A percentile compares a stretch with the other conserved stretches of the same genome.
phyloP scores from a whole-genome alignment of 2,888 invertebrate species.

The Synergus japonicus region DNA sequence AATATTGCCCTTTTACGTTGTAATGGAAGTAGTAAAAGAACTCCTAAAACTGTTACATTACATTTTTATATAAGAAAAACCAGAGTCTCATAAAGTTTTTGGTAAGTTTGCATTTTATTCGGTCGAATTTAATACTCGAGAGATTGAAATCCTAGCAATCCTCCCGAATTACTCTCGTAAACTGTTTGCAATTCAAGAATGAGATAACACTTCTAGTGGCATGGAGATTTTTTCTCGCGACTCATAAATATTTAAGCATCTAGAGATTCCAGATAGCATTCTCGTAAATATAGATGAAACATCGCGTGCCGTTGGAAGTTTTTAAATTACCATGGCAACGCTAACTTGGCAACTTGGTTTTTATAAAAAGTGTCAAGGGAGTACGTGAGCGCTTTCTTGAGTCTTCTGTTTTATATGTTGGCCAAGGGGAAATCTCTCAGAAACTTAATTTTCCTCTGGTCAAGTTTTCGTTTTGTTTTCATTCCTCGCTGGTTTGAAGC shows the following conservation, averaged over 20 bases:
- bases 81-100: neutral
- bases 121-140: constrained; percentile 6
- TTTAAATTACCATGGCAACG: constrained; percentile 16
- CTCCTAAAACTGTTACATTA: neutral
- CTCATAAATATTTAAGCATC: constrained; percentile 58
- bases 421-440: neutral
- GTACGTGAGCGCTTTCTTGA: neutral
- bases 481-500: constrained; percentile 3
- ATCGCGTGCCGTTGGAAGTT: constrained; percentile 43
- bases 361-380: constrained; percentile 4
- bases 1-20: neutral
- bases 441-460: constrained; percentile 32
- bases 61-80: neutral
- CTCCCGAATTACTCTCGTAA: constrained; percentile 10
- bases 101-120: neutral
- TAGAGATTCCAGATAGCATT: constrained; percentile 15
- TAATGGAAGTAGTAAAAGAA: neutral
- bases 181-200: constrained; percentile 25
- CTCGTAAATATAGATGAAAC: constrained; percentile 50
- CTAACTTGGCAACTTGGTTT: neutral
- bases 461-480: constrained; percentile 25
- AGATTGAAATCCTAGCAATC: constrained; percentile 42
- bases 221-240: constrained; percentile 43
- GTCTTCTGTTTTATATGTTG: neutral
- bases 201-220: constrained; percentile 22